A percentile compares a stretch with the other conserved stretches of the same genome.
These are phyloP conservation scores for Psilopsiagon aymara DNA, from an alignment of 2,113 vertebrate species.

Conservation along the genomic window DNA sequence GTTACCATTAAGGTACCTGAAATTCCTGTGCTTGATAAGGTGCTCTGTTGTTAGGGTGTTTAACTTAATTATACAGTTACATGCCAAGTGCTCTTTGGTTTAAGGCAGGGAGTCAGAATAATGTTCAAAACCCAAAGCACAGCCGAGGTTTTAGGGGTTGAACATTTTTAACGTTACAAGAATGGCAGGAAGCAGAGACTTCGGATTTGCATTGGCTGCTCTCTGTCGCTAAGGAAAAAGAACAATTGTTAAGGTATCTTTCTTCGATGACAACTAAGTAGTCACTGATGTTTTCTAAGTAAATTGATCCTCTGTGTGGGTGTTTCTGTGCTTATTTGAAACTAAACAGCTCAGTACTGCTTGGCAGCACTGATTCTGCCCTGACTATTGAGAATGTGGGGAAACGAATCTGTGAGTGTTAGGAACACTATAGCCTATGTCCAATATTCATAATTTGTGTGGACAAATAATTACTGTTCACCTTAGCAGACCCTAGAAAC, in stretches of 20 bases:
- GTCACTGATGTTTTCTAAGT: neutral
- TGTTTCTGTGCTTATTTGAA: neutral
- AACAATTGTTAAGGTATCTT: neutral
- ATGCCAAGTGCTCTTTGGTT: neutral
- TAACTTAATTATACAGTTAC: neutral
- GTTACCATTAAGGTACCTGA: neutral
- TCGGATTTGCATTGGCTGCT: neutral
- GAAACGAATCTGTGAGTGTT: neutral
- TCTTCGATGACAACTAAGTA: neutral
- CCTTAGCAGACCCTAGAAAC: neutral
- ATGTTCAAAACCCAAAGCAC: neutral
- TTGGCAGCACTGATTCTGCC: neutral
- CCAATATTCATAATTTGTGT: neutral
- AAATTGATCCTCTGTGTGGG: neutral
- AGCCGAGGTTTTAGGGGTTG: neutral
- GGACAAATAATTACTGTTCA: neutral
- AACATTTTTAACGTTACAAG: fast-evolving
- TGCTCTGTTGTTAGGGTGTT: neutral
- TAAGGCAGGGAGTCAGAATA: neutral
- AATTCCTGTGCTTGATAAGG: neutral
- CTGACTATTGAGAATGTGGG: neutral
- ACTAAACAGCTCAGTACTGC: neutral
- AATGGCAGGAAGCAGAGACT: neutral
- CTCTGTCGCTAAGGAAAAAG: neutral
- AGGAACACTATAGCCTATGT: neutral